These are phyloP conservation scores for Lochmaea capreae DNA, from an alignment of 2,888 invertebrate genomes.

Conservation along the genomic window DNA sequence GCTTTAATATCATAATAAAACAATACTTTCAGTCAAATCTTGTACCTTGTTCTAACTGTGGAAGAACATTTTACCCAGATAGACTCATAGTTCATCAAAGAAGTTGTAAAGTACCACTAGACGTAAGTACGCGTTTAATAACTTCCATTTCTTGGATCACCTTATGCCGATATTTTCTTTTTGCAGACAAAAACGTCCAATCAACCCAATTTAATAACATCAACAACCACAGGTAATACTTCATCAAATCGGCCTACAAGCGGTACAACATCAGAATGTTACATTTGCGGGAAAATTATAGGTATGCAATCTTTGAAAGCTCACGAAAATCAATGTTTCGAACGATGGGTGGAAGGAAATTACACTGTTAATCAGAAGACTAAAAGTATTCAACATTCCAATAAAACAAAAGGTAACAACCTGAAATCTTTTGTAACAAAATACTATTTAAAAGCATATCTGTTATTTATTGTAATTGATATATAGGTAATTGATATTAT, in stretches of 20 bases:
- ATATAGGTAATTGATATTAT: too few relatives aligned
- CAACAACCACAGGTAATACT: not conserved
- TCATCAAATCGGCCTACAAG: constrained; percentile 13
- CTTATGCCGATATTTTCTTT: not conserved
- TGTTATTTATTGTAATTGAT: too few relatives aligned
- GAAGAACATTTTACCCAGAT: constrained; percentile 77
- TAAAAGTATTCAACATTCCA: not conserved
- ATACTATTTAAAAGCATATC: too few relatives aligned
- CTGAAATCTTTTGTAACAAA: too few relatives aligned
- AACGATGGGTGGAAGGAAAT: constrained; percentile 67
- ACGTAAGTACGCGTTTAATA: constrained; percentile 48
- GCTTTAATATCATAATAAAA: not conserved
- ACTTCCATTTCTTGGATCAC: not conserved
- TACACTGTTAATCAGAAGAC: not conserved
- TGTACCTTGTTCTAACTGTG: constrained; percentile 74
- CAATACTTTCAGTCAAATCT: constrained; percentile 65
- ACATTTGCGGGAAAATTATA: constrained; percentile 75
- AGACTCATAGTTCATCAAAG: constrained; percentile 72
- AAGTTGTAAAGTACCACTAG: constrained; percentile 61
- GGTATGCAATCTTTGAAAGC: constrained; percentile 73
- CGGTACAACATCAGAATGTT: constrained; percentile 66
- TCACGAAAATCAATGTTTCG: constrained; percentile 76
- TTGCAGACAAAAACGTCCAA: not conserved
- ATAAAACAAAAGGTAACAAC: not conserved
- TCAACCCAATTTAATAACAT: not conserved